phyloP scores from a whole-genome alignment of 1,140 invertebrate genomes.

The Pseudomyrmex concolor region DNA sequence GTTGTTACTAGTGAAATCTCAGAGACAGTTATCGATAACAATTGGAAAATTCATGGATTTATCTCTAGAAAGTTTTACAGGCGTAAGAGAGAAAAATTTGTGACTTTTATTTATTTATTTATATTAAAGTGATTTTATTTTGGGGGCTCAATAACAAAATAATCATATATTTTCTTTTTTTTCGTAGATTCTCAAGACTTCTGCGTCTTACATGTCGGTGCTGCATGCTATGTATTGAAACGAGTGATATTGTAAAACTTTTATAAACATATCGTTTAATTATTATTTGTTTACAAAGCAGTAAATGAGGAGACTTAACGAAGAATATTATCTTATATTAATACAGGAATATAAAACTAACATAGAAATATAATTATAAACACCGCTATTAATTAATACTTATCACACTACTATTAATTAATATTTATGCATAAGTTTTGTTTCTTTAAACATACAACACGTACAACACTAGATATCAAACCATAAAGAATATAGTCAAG shows the following conservation, averaged over 20 bases:
- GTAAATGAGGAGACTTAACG: not conserved
- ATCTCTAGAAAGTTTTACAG: slow-evolving; percentile 58
- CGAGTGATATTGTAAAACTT: not conserved
- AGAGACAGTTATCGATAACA: slow-evolving; percentile 49
- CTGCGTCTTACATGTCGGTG: slow-evolving; percentile 39
- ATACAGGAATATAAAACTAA: not conserved
- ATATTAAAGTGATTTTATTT: too few relatives aligned
- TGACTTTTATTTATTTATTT: not conserved
- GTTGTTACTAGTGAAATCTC: slow-evolving; percentile 51
- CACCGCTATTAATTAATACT: too few relatives aligned
- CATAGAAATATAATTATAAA: not conserved
- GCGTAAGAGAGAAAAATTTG: slow-evolving; percentile 44
- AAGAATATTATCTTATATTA: not conserved
- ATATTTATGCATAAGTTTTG: too few relatives aligned
- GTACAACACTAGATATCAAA: too few relatives aligned
- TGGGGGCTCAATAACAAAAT: not conserved
- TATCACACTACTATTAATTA: too few relatives aligned
- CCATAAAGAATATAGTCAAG: too few relatives aligned
- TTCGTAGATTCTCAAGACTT: slow-evolving; percentile 49
- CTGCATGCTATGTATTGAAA: slow-evolving; percentile 48
- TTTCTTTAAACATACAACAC: too few relatives aligned
- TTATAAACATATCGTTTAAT: not conserved
- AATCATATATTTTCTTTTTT: not conserved
- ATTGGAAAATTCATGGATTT: slow-evolving; percentile 59
- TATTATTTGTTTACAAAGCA: not conserved